Base-by-base conservation (phyloP, 2,888 invertebrate species). In the Drosophila eohydei region DNA sequence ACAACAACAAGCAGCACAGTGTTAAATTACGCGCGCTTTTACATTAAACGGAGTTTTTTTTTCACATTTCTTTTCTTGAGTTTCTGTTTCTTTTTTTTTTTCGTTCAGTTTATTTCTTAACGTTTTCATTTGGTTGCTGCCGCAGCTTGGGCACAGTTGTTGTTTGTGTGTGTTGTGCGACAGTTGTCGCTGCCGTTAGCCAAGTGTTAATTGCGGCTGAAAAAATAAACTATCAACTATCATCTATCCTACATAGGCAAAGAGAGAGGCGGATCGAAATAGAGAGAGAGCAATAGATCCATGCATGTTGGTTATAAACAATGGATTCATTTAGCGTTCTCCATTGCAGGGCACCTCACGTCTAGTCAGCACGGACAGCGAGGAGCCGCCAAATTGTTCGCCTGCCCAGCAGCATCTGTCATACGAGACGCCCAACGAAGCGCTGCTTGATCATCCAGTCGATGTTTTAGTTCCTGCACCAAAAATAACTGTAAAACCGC, bases 361-460 rank as follows among this genome's bases (percentile, higher is more conserved):
- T 79, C 94, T 95, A 90, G 94, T 95, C 62, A 95, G 95, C 89
- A 95, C 95, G 58, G 95, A 95, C 88, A 95, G 95, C 65, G 95
- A 95, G 93, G 91, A 91, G 63, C 89, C 81, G 90, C 94, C 94
- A 57, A 93, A 87, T 57, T 78, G 78, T 65, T 91, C 91, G 46
- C 91, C 91, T 30, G 82, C 81, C 55, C 86, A 89, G 67, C 75
- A 67, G 54, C 78, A 67, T 5, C 57, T 65, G 21, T 30, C 43
- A 14, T 57, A 71, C 8, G 66, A 78, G 36, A 40, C 70, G 46
- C 51, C 65, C 59, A 74, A 11, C 55, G 50, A 60, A n/a, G 64
- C 43, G 12, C 52, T 30, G 30, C 21, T n/a, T 2, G 58, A 58
- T 38, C 58, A 54, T n/a, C 54, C 34, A 8, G 28, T 38, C 34